A percentile compares a stretch with the other conserved stretches of the same genome.
Evolutionary conservation across 2,888 invertebrate genomes (phyloP).

Genomic region (Mimas tiliae): DNA sequence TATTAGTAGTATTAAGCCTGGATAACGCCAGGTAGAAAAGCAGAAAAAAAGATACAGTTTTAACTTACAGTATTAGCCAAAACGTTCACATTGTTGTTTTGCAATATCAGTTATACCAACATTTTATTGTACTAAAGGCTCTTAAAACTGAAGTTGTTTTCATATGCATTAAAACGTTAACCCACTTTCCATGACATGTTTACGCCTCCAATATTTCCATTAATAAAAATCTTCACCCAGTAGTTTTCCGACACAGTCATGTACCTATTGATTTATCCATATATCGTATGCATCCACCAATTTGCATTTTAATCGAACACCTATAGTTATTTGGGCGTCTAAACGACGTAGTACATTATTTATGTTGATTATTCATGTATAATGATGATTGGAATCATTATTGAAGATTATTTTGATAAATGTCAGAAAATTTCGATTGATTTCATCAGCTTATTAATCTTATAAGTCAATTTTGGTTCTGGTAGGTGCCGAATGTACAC

Average conservation of each 20-base stretch:
- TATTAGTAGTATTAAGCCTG: too few relatives aligned
- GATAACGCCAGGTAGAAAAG: too few relatives aligned
- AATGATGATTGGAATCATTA: slow-evolving; percentile 18
- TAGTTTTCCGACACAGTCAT: slow-evolving; percentile 2
- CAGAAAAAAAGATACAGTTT: too few relatives aligned
- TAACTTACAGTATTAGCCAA: too few relatives aligned
- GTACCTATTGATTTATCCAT: slow-evolving; percentile 15
- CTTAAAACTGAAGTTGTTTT: not conserved
- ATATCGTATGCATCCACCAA: not conserved
- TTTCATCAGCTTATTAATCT: not conserved
- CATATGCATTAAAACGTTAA: not conserved
- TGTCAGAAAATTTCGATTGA: not conserved
- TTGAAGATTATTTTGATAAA: slow-evolving; percentile 3
- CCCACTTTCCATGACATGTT: not conserved
- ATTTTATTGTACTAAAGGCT: not conserved
- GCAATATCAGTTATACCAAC: too few relatives aligned
- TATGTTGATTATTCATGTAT: slow-evolving; percentile 17
- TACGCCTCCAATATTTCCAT: not conserved
- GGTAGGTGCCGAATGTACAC: too few relatives aligned
- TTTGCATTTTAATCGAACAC: slow-evolving; percentile 11
- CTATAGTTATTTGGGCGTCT: not conserved
- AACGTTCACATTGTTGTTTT: not conserved
- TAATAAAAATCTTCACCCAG: not conserved
- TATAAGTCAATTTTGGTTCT: not conserved
- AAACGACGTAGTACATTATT: slow-evolving; percentile 9